Evolutionary conservation across 2,888 invertebrate species (phyloP).

Genomic region (Eristalis arbustorum): DNA sequence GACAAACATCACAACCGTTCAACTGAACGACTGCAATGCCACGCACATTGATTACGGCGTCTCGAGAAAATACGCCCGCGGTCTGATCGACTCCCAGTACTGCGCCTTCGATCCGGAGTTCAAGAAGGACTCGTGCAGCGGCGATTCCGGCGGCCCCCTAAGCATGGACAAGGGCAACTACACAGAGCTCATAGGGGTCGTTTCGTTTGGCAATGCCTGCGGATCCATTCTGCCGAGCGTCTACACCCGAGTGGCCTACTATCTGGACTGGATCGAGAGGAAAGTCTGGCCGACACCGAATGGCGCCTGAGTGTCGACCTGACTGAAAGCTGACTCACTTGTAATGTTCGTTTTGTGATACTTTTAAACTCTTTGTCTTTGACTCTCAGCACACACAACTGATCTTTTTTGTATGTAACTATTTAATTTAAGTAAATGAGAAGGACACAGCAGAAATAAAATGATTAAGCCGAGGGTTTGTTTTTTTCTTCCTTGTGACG

Average conservation of each 20-base stretch:
- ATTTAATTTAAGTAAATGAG: not conserved
- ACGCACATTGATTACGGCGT: constrained; percentile 38
- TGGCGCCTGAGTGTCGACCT: not conserved
- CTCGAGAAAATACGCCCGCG: constrained; percentile 42
- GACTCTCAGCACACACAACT: not conserved
- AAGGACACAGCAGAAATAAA: not conserved
- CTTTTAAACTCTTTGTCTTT: not conserved
- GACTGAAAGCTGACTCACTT: not conserved
- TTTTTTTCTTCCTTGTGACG: no score
- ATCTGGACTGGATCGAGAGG: constrained; percentile 73
- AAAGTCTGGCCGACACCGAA: constrained; percentile 71
- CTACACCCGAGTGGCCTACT: constrained; percentile 72
- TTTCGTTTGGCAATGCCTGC: constrained; percentile 72
- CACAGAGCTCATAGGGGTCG: constrained; percentile 70
- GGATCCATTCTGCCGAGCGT: constrained; percentile 39
- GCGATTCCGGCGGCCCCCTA: constrained; percentile 72
- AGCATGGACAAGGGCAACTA: constrained; percentile 39
- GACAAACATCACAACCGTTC: constrained; percentile 70
- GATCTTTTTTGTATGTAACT: not conserved
- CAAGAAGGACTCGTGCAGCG: constrained; percentile 71
- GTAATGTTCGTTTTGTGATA: not conserved
- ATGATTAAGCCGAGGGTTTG: not conserved
- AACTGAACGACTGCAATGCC: constrained; percentile 57
- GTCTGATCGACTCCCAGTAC: constrained; percentile 64
- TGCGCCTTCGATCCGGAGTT: constrained; percentile 71